Percentiles rank a stretch among this genome's conserved stretches.
Conservation (phyloP, 1,140 invertebrate species). For the Trachymyrmex septentrionalis region DNA sequence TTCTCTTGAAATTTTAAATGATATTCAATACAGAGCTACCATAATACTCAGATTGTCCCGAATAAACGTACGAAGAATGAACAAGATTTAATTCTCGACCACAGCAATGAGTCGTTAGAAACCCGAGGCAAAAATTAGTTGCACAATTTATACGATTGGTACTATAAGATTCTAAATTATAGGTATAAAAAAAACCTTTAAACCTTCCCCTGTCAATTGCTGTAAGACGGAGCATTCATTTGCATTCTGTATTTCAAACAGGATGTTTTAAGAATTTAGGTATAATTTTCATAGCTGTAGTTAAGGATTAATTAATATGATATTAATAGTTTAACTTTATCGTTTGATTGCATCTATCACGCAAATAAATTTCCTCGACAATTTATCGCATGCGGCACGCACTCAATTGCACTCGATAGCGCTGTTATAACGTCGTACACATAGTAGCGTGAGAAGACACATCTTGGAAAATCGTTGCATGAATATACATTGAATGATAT, state of each 20-base stretch:
- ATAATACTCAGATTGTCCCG: not conserved
- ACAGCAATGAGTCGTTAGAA: not conserved
- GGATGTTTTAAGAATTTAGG: too few relatives aligned
- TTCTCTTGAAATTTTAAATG: not conserved
- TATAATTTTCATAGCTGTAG: too few relatives aligned
- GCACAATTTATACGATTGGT: too few relatives aligned
- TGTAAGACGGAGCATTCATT: too few relatives aligned
- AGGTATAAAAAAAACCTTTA: too few relatives aligned
- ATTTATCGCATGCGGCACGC: slow-evolving; percentile 56
- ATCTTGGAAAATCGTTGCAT: slow-evolving; percentile 64
- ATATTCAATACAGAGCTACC: not conserved
- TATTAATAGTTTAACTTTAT: slow-evolving; percentile 46
- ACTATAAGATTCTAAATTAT: too few relatives aligned
- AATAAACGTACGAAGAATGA: not conserved
- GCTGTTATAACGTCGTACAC: slow-evolving; percentile 54
- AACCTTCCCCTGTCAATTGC: too few relatives aligned
- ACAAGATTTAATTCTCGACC: slow-evolving; percentile 62
- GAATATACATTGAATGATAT: slow-evolving; percentile 50
- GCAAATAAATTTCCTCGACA: slow-evolving; percentile 58
- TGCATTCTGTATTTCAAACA: too few relatives aligned
- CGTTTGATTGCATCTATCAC: slow-evolving; percentile 39
- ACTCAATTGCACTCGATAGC: slow-evolving; percentile 67
- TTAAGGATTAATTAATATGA: too few relatives aligned
- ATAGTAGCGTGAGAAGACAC: slow-evolving; percentile 44
- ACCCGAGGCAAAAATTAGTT: too few relatives aligned